These are phyloP conservation scores for Andinoacara biseriatus DNA, from an alignment of 2,113 vertebrate species.

Conservation along the genomic window DNA sequence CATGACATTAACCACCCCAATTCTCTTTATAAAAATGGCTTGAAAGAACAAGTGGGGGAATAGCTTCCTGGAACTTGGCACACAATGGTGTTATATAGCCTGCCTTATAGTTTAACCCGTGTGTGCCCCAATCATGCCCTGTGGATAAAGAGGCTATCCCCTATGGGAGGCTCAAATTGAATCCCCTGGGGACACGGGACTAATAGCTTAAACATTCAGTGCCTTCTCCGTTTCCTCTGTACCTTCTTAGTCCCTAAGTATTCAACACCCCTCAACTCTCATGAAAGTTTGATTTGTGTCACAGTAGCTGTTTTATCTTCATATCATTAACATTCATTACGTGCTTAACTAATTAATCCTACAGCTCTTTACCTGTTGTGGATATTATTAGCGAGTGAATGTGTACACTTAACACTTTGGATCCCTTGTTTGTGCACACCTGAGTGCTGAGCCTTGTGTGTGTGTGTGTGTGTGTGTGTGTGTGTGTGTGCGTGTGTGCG, in stretches of 20 bases:
- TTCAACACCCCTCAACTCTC: conserved; percentile 50
- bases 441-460: conserved; percentile 41
- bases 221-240: conserved; percentile 47
- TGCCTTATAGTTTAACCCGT: conserved; percentile 71
- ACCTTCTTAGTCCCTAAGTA: conserved; percentile 52
- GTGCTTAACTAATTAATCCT: conserved; percentile 39
- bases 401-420: conserved; percentile 42
- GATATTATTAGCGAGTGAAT: conserved; percentile 23
- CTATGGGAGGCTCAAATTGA: conserved; percentile 72
- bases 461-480: conserved; percentile 47
- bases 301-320: conserved; percentile 30
- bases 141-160: conserved; percentile 65
- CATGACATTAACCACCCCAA: conserved; percentile 60
- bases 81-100: conserved; percentile 66
- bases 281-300: conserved; percentile 64
- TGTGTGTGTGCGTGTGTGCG: conserved; percentile 52
- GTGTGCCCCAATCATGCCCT: conserved; percentile 66
- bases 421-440: conserved; percentile 41
- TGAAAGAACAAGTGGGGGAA: conserved; percentile 47
- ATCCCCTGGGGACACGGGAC: conserved; percentile 52
- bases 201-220: conserved; percentile 70
- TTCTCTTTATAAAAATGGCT: conserved; percentile 58
- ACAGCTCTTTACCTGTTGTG: conserved; percentile 25
- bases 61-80: conserved; percentile 60
- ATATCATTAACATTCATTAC: conserved; percentile 47